phyloP scores from a whole-genome alignment of 2,797 vertebrate species.

The Pantherophis vulpinus region DNA sequence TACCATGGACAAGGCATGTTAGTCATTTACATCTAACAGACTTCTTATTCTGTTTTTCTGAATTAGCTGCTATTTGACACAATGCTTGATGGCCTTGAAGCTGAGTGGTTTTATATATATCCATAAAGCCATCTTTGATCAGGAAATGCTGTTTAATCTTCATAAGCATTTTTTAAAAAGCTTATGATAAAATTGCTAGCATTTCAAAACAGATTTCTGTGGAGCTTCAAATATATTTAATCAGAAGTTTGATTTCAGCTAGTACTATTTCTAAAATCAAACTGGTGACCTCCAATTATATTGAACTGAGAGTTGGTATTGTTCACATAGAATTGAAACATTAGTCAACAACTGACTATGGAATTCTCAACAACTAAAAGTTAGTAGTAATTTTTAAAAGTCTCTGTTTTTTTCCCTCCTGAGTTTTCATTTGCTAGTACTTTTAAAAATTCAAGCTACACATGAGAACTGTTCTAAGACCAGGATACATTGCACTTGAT shows the following conservation, averaged over 20 bases:
- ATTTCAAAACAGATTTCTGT: neutral
- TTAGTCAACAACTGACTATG: neutral
- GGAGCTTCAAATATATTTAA: neutral
- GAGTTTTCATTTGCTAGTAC: neutral
- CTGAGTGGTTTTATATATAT: neutral
- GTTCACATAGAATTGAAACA: neutral
- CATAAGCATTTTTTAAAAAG: neutral
- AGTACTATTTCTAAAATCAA: neutral
- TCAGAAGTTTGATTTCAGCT: neutral
- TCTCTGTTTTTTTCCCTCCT: neutral
- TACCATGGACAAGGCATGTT: too few relatives aligned
- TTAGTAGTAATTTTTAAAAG: neutral
- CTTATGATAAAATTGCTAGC: neutral
- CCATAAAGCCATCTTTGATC: neutral
- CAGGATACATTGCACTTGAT: neutral
- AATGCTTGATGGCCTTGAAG: neutral
- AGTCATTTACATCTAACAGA: neutral
- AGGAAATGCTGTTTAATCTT: neutral
- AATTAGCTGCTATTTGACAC: neutral
- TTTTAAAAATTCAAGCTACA: neutral
- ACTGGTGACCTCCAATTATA: neutral
- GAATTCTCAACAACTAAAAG: neutral
- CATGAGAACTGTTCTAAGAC: neutral
- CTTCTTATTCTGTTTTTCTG: neutral
- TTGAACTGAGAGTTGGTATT: neutral